Base-by-base conservation (phyloP, 1,140 invertebrate species). In the Drosophila miranda region DNA sequence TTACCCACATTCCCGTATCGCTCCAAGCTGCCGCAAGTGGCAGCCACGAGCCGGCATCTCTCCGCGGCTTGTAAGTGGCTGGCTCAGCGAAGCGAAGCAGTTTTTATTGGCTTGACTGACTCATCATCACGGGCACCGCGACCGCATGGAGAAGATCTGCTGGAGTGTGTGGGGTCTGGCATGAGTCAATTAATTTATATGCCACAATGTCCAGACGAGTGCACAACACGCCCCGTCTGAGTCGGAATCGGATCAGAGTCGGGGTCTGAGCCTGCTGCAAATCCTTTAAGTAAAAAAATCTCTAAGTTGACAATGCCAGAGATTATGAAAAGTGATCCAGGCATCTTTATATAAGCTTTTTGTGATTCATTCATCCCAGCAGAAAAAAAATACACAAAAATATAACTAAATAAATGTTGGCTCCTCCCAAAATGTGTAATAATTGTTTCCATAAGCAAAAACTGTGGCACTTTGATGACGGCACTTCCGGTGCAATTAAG, bases 161-260 rank as follows among this genome's bases (percentile, higher is more conserved):
- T 5, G 21, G n/a, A n/a, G n/a, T 48, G 21, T 38, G 23, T 63
- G 44, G 57, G 44, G 76, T 59, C 58, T 76, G 80, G 48, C 79
- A 77, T 84, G 80, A 84, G 67, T 84, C 80, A 84, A 84, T 86
- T 84, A 86, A 86, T 80, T 86, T 63, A 66, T 84, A 53, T 81
- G 57, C 73, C 58, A 73, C 75, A 80, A 44, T 66, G 77, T 86
- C 80, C 80, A 84, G 81, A 84, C 76, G 49, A 60, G 41, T 62
- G 72, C 67, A 64, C 46, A 81, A 57, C 81, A 76, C 77, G 67
- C 77, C 80, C 81, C 53, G 81, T 77, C 76, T 66, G 75, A 26
- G 9, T 34, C 30, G 13, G 19, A 59, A n/a, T 51, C 16, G 2
- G 34, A 9, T n/a, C 9, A n/a, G n/a, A 16, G n/a, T 19, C 11